Evolutionary conservation across 2,888 invertebrate species (phyloP), one percentile per base, ranked within the genome.

Genomic region (Idaea aversata): DNA sequence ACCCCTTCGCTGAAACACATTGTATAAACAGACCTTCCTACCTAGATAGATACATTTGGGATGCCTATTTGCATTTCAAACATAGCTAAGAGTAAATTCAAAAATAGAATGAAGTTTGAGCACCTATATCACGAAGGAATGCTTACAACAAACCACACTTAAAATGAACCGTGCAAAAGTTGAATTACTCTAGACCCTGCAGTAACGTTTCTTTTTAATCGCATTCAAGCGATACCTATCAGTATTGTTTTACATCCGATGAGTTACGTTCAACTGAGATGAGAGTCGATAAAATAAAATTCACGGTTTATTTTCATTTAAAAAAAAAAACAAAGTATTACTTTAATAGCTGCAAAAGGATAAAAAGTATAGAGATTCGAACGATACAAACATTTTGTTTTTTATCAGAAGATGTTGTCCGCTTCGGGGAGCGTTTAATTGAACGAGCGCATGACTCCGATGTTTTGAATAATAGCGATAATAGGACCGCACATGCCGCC

Each of bases 281-380:
- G 79, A 82, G 78, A 80, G 76, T 75, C 83, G 86, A 88, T 88
- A 88, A 86, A 88, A 89, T 85, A 78, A 86, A 88, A 87, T 86
- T 84, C 80, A 84, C 78, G 75, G 79, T 84, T 85, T 88, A 86
- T 84, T 87, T 88, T 86, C 61, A 80, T 75, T 77, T 83, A 85
- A 86, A 83, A 80, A 80, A 77, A 76, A 67, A 61, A 70, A 77
- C 13, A 13, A 78, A 77, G 85, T 84, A 88, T 86, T 85, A 83
- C 85, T 88, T 88, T 90, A 89, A 91, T 90, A 88, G 88, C 88
- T 82, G 81, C 81, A 90, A 88, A 86, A 85, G 74, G 77, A 88
- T 75, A 79, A 88, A 86, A 84, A 82, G 71, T 69, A 70, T 71
- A 62, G 76, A 78, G 82, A 82, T 86, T 77, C 78, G 83, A 82